Conservation (phyloP, 2,888 invertebrate species). For the Morpho helenor region DNA sequence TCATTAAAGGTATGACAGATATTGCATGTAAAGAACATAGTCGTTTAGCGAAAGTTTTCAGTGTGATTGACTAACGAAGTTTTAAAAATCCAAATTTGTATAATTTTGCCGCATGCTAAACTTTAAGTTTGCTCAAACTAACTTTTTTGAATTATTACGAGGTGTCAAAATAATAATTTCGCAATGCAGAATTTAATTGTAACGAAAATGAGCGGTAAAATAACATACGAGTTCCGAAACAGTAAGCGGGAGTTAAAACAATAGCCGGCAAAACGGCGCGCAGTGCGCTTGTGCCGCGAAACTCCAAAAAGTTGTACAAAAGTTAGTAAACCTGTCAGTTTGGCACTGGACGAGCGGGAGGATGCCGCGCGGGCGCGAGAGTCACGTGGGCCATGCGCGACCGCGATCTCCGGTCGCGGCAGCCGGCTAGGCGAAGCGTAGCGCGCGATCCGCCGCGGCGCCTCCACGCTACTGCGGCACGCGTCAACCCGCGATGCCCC, state of each 20-base stretch:
- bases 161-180: conserved; percentile 18
- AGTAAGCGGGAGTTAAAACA: conserved; percentile 31
- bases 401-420: conserved; percentile 46
- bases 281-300: conserved; percentile 37
- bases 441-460: conserved; percentile 65
- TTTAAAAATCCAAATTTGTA: conserved; percentile 4
- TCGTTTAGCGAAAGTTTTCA: conserved; percentile 17
- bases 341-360: conserved; percentile 46
- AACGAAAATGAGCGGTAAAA: conserved; percentile 36
- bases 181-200: conserved; percentile 34
- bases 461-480: conserved; percentile 76
- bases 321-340: conserved; percentile 31
- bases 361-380: conserved; percentile 40
- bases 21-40: conserved; percentile 16
- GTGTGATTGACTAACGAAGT: conserved; percentile 1
- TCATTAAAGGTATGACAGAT: conserved; percentile 31
- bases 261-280: conserved; percentile 28
- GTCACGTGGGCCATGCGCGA: conserved; percentile 46
- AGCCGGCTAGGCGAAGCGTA: conserved; percentile 43
- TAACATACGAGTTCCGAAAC: conserved; percentile 37
- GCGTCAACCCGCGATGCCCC: conserved; percentile 53
- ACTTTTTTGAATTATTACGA: neutral
- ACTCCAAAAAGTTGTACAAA: conserved; percentile 37
- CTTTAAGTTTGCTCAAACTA: neutral
- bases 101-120: neutral